Evolutionary conservation across 2,113 vertebrate genomes (phyloP).

Genomic region (Formicarius rufipectus): DNA sequence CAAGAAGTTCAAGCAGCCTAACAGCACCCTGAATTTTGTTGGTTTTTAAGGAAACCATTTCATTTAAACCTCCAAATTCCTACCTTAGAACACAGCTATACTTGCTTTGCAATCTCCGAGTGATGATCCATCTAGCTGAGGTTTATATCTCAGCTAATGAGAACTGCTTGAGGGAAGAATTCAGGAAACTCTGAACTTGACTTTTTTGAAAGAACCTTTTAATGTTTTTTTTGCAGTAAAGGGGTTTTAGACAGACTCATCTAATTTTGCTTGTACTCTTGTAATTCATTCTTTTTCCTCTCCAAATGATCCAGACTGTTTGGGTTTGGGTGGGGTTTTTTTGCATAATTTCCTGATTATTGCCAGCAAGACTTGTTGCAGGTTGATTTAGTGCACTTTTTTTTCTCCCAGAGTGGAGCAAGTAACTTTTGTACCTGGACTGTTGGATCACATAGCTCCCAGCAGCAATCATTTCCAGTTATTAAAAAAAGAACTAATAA

Average conservation of each 20-base stretch:
- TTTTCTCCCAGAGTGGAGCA: not conserved
- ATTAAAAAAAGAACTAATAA: not conserved
- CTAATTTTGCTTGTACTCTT: not conserved
- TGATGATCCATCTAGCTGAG: not conserved
- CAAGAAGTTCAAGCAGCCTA: not conserved
- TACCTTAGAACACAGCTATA: not conserved
- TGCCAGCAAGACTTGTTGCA: not conserved
- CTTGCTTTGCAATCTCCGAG: not conserved
- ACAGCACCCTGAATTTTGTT: not conserved
- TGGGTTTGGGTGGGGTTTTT: rapidly evolving
- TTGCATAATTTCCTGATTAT: not conserved
- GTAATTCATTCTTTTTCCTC: not conserved
- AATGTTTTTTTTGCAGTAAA: not conserved
- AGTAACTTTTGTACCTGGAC: not conserved
- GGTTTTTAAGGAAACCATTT: not conserved
- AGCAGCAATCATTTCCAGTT: not conserved
- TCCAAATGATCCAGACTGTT: not conserved
- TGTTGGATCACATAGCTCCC: not conserved
- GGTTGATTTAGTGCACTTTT: not conserved
- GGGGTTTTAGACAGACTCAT: not conserved
- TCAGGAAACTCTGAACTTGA: not conserved
- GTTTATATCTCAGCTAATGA: not conserved
- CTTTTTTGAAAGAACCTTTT: not conserved
- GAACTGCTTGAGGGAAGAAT: not conserved
- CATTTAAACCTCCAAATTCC: not conserved